Percentiles rank a stretch among this genome's conserved stretches.
These are phyloP conservation scores for Glaucidium brasilianum DNA, from an alignment of 2,113 vertebrate genomes.

Conservation along the genomic window DNA sequence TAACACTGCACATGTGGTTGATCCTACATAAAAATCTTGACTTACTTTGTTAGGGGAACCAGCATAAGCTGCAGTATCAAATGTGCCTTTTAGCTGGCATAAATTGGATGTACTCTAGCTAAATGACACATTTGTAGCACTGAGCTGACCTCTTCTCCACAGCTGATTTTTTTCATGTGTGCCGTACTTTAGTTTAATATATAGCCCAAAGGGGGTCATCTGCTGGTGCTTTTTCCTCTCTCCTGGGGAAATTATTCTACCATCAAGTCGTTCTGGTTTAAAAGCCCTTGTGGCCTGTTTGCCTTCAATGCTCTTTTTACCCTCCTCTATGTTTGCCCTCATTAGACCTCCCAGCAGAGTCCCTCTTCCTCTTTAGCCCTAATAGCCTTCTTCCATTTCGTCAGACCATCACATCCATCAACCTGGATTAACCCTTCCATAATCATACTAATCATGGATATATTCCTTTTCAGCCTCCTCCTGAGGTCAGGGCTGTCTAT, in stretches of 20 bases:
- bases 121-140: neutral
- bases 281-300: neutral
- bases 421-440: neutral
- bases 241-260: slow-evolving; percentile 31
- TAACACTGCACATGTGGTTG: neutral
- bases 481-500: neutral
- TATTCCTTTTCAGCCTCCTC: neutral
- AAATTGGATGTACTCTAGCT: slow-evolving; percentile 32
- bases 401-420: neutral
- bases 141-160: slow-evolving; percentile 37
- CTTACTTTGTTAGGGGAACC: slow-evolving; percentile 3
- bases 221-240: neutral
- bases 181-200: slow-evolving; percentile 23
- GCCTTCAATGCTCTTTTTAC: neutral
- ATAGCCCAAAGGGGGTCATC: neutral
- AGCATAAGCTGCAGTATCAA: slow-evolving; percentile 3
- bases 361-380: neutral
- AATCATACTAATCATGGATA: neutral
- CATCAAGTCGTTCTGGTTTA: neutral
- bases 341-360: neutral
- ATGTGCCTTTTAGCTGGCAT: neutral
- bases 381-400: neutral
- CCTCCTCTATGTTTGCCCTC: neutral
- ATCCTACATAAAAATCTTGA: neutral
- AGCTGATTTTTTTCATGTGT: slow-evolving; percentile 9